Conservation (phyloP, 1,140 invertebrate species). For the Drosophila carrolli region DNA sequence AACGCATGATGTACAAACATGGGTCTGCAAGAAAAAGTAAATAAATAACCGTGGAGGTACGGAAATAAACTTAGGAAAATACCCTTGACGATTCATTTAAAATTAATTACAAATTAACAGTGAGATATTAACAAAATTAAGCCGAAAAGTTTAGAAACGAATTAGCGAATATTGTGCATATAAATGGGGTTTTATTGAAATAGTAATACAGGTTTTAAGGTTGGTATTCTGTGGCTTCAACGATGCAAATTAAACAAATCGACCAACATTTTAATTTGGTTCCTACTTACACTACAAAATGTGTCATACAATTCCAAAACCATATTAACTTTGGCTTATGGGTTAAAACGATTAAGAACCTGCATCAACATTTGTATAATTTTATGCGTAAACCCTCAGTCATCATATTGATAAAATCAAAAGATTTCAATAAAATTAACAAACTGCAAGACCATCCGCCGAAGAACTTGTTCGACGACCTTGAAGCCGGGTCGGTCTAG, state of each 20-base stretch:
- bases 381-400: neutral
- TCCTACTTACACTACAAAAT: too few relatives aligned
- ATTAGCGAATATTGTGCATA: conserved; percentile 1
- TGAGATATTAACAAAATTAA: conserved; percentile 9
- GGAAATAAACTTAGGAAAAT: neutral
- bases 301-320: too few relatives aligned
- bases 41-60: neutral
- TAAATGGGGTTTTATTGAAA: neutral
- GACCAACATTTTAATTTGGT: too few relatives aligned
- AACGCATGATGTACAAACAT: conserved; percentile 96
- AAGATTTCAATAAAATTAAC: conserved; percentile 27
- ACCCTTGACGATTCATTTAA: neutral
- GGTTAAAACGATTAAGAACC: too few relatives aligned
- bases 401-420: conserved; percentile 26
- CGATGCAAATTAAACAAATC: too few relatives aligned
- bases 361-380: too few relatives aligned
- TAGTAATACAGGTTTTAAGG: too few relatives aligned
- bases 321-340: too few relatives aligned
- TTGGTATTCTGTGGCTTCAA: too few relatives aligned
- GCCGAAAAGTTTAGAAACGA: neutral
- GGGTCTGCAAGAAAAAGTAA: conserved; percentile 90
- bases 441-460: conserved; percentile 39
- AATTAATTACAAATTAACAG: neutral
- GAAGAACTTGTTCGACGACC: conserved; percentile 76
- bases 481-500: conserved; percentile 58